Percentiles rank a stretch among this genome's conserved stretches.
phyloP scores from a whole-genome alignment of 2,113 vertebrate genomes.

The Notechis scutatus region DNA sequence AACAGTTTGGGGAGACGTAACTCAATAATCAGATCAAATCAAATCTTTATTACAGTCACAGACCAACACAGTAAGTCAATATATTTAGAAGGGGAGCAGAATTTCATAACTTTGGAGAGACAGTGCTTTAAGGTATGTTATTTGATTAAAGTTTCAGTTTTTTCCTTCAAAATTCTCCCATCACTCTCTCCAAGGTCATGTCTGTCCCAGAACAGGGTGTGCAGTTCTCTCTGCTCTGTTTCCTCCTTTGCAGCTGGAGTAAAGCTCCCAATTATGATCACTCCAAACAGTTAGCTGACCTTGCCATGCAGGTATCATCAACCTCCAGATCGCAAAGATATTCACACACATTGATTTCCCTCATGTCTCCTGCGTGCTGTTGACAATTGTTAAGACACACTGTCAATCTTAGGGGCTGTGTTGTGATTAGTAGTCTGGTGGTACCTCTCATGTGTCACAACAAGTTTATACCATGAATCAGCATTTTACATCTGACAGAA shows the following conservation, averaged over 20 bases:
- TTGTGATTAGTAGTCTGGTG: conserved; percentile 25
- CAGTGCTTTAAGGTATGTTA: not conserved
- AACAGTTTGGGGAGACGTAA: not conserved
- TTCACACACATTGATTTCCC: conserved; percentile 22
- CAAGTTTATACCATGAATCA: conserved; percentile 24
- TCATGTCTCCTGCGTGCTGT: conserved; percentile 20
- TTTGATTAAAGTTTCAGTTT: not conserved
- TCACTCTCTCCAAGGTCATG: not conserved
- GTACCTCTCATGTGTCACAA: conserved; percentile 20
- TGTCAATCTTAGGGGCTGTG: conserved; percentile 2
- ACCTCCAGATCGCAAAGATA: conserved; percentile 20
- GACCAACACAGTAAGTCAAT: not conserved
- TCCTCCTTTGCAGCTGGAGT: not conserved
- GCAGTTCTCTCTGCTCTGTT: not conserved
- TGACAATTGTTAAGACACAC: conserved; percentile 33
- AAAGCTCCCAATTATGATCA: conserved; percentile 7
- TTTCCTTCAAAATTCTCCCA: not conserved
- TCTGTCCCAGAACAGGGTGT: not conserved
- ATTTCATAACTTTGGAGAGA: not conserved
- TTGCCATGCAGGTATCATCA: conserved; percentile 15
- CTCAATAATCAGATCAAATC: not conserved
- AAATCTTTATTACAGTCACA: not conserved
- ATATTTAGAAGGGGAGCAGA: not conserved
- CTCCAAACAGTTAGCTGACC: conserved; percentile 18
- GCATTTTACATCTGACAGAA: conserved; percentile 11